Base-by-base conservation (phyloP, 2,888 invertebrate species). In the Neoascia interrupta region DNA sequence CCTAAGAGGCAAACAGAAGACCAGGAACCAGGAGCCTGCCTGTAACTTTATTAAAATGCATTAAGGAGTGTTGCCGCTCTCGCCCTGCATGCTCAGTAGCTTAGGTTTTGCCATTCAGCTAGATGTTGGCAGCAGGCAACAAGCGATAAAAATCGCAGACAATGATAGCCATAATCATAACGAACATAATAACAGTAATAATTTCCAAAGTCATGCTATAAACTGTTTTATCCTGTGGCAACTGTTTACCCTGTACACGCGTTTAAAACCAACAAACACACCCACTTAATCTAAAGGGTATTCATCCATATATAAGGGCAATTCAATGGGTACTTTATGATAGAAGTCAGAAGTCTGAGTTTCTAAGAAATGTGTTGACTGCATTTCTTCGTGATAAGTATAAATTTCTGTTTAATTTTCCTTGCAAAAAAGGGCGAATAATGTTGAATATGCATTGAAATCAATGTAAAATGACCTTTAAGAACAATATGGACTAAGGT, bases 141-240 rank as follows among this genome's bases (percentile, higher is more conserved):
- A 45, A 64, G 70, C 76, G 76, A 76, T 76, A 76, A 76, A 76
- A 76, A 76, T 76, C 76, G 72, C 76, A 70, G 76, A 70, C 76
- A 70, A 70, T 76, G 70, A 70, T 70, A 70, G 60, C 70, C 64
- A 64, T 76, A 70, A 76, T 76, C 70, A 72, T 76, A 76, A 76
- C 70, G 70, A 76, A 76, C 58, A 76, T 70, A 76, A 76, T 76
- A 76, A 76, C 76, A 70, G 58, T 64, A 76, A 76, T 76, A 54
- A 76, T 72, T 72, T 72, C 66, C 70, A 76, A 76, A 76, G 70
- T 70, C 64, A 72, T 70, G 60, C 64, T 60, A 72, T 76, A 76
- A 76, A 76, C 72, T 76, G 76, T 72, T 72, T 76, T 72, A 72
- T 70, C 70, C 76, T 70, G 64, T 64, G 58, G 70, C 70, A 70